These are phyloP conservation scores for Gallinago media DNA, from an alignment of 2,113 vertebrate genomes.

Conservation along the genomic window DNA sequence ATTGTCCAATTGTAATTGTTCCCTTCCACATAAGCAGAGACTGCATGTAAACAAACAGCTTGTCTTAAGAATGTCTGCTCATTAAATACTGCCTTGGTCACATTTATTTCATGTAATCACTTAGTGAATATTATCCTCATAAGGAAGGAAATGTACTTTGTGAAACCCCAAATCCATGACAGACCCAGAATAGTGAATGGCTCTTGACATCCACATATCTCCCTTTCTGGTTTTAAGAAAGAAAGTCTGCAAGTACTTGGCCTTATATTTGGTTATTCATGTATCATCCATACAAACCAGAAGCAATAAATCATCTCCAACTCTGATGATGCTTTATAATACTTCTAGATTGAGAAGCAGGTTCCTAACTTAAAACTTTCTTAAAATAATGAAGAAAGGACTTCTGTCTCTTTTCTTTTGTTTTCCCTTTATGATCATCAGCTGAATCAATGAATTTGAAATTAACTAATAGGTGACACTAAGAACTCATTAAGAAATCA, in stretches of 20 bases:
- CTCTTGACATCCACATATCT: neutral
- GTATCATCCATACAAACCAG: neutral
- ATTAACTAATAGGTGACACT: neutral
- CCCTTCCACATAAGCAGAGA: neutral
- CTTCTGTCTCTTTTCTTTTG: neutral
- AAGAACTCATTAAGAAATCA: neutral
- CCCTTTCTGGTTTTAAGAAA: neutral
- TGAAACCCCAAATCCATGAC: neutral
- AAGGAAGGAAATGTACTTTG: neutral
- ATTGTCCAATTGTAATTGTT: neutral
- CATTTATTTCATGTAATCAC: neutral
- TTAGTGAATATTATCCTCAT: neutral
- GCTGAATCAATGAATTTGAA: neutral
- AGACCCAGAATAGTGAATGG: neutral
- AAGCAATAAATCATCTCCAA: neutral
- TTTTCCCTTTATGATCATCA: neutral
- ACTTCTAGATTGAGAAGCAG: neutral
- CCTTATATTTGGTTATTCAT: neutral
- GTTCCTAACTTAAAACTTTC: neutral
- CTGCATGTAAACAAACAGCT: neutral
- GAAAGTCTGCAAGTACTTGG: neutral
- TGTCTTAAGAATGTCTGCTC: neutral
- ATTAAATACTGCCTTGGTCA: neutral
- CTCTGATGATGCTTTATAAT: neutral
- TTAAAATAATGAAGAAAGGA: neutral